A percentile compares a stretch with the other conserved stretches of the same genome.
Evolutionary conservation across 2,888 invertebrate species (phyloP).

Genomic region (Cinara cedri): DNA sequence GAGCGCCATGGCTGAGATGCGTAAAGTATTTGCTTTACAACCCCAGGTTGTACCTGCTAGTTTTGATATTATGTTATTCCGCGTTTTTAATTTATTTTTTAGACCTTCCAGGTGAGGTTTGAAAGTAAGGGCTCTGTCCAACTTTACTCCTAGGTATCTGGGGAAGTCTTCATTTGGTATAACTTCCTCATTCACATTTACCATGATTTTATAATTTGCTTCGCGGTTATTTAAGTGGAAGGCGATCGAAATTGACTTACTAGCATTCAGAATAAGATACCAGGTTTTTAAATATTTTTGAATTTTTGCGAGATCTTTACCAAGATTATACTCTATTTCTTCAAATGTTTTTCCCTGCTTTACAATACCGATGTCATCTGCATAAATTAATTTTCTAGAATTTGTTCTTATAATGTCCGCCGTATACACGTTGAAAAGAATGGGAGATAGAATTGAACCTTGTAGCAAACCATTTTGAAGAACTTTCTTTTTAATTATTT

Average conservation of each 20-base stretch:
- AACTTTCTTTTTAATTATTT: not conserved
- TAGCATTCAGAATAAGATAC: not conserved
- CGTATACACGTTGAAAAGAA: constrained; percentile 17
- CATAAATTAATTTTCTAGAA: constrained; percentile 8
- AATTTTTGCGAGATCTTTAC: not conserved
- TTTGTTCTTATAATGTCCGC: not conserved
- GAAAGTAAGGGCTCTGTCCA: too few species aligned
- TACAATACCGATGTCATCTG: not conserved
- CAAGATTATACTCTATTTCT: not conserved
- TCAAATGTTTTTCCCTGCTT: not conserved
- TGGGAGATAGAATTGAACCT: not conserved
- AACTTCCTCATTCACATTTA: too few species aligned
- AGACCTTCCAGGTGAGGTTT: too few species aligned
- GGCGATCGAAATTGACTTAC: not conserved
- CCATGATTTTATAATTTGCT: too few species aligned
- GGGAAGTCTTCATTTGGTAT: too few species aligned
- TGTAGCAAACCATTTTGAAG: not conserved
- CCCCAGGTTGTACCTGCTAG: too few species aligned
- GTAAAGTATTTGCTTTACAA: too few species aligned
- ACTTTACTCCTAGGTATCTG: too few species aligned
- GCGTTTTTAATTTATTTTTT: too few species aligned
- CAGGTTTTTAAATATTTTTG: constrained; percentile 6
- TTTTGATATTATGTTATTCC: too few species aligned
- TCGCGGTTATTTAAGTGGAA: constrained; percentile 23
- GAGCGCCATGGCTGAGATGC: too few species aligned